A percentile compares a stretch with the other conserved stretches of the same genome.
These are phyloP conservation scores for Monochamus alternatus DNA, from an alignment of 2,888 invertebrate genomes.

Conservation along the genomic window DNA sequence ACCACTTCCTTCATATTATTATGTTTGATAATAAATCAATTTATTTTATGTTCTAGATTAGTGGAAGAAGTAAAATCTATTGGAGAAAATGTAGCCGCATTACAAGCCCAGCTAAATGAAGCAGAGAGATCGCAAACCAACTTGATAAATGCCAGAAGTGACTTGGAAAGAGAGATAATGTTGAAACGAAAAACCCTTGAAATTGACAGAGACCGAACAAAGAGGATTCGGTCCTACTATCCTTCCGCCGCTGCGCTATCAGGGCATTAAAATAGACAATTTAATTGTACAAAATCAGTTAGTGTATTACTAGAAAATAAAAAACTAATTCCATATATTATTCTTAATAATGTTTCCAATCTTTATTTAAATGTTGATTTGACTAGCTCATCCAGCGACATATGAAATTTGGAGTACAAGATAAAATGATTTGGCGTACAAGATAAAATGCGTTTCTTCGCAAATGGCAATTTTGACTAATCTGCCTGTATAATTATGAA, in stretches of 20 bases:
- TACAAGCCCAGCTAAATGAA: constrained; percentile 78
- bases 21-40: no score
- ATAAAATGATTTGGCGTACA: no score
- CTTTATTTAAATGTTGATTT: no score
- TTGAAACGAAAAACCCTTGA: constrained; percentile 81
- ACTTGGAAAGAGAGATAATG: constrained; percentile 79
- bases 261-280: constrained; percentile 66
- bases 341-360: no score
- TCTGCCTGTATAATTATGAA: no score
- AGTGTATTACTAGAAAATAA: background rate
- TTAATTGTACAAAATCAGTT: background rate
- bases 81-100: constrained; percentile 79
- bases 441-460: no score
- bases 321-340: background rate
- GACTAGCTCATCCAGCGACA: no score
- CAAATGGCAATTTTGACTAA: no score
- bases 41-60: constrained; percentile 67
- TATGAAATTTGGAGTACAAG: no score
- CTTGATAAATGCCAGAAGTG: constrained; percentile 75
- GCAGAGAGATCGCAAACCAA: constrained; percentile 76
- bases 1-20: no score
- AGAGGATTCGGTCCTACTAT: constrained; percentile 79
- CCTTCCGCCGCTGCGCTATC: constrained; percentile 80
- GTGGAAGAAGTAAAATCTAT: constrained; percentile 84
- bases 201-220: constrained; percentile 80